Base-by-base conservation (phyloP, 2,888 invertebrate species). In the Pheosia tremula region DNA sequence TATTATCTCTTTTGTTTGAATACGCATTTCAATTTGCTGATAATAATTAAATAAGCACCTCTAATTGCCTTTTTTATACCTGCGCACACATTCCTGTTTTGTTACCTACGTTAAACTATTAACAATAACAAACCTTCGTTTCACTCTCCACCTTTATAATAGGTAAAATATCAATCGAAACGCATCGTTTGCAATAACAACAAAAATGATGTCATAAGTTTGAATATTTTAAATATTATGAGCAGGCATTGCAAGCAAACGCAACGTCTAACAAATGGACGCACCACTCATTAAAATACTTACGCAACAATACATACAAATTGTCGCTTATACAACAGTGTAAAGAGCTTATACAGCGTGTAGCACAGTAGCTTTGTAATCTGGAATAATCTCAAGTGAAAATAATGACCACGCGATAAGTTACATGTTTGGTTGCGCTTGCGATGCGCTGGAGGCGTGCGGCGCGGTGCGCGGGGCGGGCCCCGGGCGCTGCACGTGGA, bases 401-500 rank as follows among this genome's bases (percentile, higher is more conserved):
- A 54, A 63, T 60, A 68, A 59, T 54, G 58, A 36, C 57, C 53
- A 61, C 66, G 69, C 59, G 68, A 75, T 78, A 75, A 70, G 69
- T 59, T 61, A 66, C 64, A 54, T 56, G 56, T 57, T 66, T 59
- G 61, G 63, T 58, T 71, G 73, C 58, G 67, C 66, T 60, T 58
- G 61, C 64, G 67, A 63, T 60, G 66, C 61, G 57, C 60, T 57
- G 55, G 60, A 49, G 60, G 66, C 41, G 60, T 56, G 63, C 58
- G 56, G 61, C 53, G 57, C 56, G 59, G 58, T 61, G 54, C 61
- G 69, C 59, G 39, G 56, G 56, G 66, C 69, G 62, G 66, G 69
- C 67, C 60, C 72, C 75, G 70, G 71, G 76, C 71, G 69, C 66
- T 78, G 80, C 89, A 86, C 87, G 86, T 87, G 88, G 75, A 82